Evolutionary conservation across 2,797 vertebrate genomes (phyloP).

Genomic region (Anguilla pacifica): DNA sequence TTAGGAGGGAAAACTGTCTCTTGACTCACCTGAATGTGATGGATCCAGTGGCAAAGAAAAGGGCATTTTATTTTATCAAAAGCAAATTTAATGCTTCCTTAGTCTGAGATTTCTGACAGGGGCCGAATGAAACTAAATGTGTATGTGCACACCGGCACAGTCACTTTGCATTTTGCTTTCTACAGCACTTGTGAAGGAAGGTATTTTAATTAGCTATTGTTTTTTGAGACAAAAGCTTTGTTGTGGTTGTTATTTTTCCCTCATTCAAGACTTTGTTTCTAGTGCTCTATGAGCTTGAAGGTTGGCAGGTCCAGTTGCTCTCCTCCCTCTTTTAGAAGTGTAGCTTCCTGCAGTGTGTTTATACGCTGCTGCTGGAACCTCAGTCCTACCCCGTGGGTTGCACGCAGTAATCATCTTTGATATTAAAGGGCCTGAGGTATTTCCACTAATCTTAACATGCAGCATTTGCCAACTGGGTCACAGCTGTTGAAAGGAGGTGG

Average conservation of each 20-base stretch:
- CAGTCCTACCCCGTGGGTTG: neutral
- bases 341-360: neutral
- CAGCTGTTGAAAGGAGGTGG: constrained; percentile 29
- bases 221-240: neutral
- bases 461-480: constrained; percentile 30
- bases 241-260: neutral
- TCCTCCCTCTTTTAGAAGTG: neutral
- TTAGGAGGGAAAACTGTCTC: neutral
- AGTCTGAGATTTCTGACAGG: neutral
- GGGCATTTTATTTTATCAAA: neutral
- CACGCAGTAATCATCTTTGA: constrained; percentile 16
- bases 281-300: neutral
- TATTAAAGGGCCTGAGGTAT: constrained; percentile 25
- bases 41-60: neutral
- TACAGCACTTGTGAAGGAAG: neutral
- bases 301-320: neutral
- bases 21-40: neutral
- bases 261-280: neutral
- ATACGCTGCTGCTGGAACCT: neutral
- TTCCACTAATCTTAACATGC: constrained; percentile 26
- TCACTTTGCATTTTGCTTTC: neutral
- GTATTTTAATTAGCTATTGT: neutral
- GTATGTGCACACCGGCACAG: neutral
- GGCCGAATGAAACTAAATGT: neutral
- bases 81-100: neutral